Conservation (phyloP, 2,113 vertebrate genomes). For the Tyrannus savana region DNA sequence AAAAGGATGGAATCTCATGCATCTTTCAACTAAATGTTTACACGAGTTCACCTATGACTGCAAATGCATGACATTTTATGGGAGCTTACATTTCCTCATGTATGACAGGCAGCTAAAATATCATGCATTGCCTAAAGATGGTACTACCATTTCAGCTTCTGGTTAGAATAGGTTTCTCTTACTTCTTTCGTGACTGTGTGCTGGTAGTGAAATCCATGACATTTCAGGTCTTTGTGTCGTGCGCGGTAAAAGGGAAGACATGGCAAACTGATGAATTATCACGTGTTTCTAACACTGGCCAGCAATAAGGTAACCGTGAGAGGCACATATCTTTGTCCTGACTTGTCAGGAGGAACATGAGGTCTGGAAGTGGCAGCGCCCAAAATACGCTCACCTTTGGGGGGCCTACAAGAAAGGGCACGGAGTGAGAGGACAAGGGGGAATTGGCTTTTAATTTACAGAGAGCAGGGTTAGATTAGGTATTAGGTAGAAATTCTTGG, state of each 20-base stretch:
- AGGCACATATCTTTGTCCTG: background rate
- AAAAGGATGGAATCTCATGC: slow-evolving; percentile 84
- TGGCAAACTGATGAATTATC: background rate
- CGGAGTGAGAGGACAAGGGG: background rate
- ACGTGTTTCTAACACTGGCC: background rate
- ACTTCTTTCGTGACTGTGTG: slow-evolving; percentile 25
- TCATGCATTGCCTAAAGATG: slow-evolving; percentile 67
- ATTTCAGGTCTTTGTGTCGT: background rate
- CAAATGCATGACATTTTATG: slow-evolving; percentile 83
- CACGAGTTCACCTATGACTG: slow-evolving; percentile 61
- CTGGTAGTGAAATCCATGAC: slow-evolving; percentile 12
- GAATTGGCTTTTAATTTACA: background rate
- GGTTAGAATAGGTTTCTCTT: slow-evolving; percentile 29
- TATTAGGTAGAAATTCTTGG: background rate
- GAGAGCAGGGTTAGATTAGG: background rate
- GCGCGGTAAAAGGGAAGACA: background rate
- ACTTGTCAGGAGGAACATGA: background rate
- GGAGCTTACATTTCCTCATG: slow-evolving; percentile 67
- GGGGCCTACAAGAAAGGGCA: background rate
- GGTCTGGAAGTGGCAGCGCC: background rate
- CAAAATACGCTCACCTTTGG: background rate
- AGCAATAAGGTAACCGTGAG: background rate
- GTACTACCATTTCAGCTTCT: slow-evolving; percentile 4
- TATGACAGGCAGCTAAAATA: slow-evolving; percentile 76
- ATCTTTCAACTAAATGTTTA: slow-evolving; percentile 74